A percentile compares a stretch with the other conserved stretches of the same genome.
Conservation (phyloP, 2,797 vertebrate genomes). For the Heliangelus exortis region DNA sequence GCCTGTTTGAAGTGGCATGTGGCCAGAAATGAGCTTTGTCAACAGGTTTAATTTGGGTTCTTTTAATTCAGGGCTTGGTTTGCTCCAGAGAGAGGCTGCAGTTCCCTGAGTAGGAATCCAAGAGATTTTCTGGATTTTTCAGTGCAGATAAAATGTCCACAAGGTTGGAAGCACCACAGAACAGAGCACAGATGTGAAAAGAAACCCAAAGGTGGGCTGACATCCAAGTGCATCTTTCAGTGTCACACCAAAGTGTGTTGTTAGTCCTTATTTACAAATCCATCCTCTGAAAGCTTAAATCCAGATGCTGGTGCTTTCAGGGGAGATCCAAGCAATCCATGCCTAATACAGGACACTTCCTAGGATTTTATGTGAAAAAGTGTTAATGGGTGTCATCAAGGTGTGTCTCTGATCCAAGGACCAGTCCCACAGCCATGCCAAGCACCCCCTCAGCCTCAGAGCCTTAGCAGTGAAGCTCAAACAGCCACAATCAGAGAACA, state of each 20-base stretch:
- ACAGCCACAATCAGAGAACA: background rate
- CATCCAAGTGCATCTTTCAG: background rate
- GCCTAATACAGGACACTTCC: background rate
- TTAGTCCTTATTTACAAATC: background rate
- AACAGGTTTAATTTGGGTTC: conserved; percentile 64
- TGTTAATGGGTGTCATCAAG: background rate
- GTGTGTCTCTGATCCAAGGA: background rate
- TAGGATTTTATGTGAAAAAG: background rate
- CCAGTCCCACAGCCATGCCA: background rate
- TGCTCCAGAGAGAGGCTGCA: background rate
- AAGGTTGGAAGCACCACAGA: background rate
- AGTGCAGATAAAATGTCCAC: background rate
- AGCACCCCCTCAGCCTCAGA: background rate
- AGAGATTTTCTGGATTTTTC: background rate
- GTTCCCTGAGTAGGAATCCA: background rate
- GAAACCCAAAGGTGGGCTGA: background rate
- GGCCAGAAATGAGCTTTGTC: conserved; percentile 73
- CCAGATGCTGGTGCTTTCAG: background rate
- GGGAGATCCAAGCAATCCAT: background rate
- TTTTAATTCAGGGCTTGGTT: conserved; percentile 41
- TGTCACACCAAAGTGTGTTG: background rate
- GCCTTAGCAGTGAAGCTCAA: background rate
- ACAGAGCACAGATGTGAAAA: background rate
- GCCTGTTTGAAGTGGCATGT: conserved; percentile 76
- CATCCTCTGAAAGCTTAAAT: background rate